A percentile compares a stretch with the other conserved stretches of the same genome.
These are phyloP conservation scores for Perdita meconis DNA, from an alignment of 2,888 invertebrate species.

Conservation along the genomic window DNA sequence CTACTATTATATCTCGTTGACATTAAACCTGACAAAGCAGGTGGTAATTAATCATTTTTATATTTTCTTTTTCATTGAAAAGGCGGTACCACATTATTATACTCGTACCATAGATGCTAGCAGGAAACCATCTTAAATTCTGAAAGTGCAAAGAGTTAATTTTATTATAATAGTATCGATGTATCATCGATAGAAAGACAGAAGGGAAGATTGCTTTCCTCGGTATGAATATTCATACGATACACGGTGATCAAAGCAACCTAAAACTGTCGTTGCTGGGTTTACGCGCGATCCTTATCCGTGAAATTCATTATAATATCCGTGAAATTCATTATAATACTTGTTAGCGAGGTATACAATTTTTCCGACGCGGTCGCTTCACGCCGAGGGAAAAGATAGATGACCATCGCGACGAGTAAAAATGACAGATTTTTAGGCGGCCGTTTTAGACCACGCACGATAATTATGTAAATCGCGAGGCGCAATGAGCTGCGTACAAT, in stretches of 20 bases:
- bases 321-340: conserved; percentile 70
- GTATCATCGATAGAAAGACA: not conserved
- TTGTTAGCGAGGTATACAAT: conserved; percentile 54
- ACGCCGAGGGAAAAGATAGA: conserved; percentile 34
- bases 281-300: conserved; percentile 70
- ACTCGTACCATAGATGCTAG: too few species aligned
- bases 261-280: conserved; percentile 59
- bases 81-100: not conserved
- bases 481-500: conserved; percentile 29
- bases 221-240: conserved; percentile 72
- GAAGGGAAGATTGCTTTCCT: conserved; percentile 4
- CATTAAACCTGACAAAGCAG: not conserved
- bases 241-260: conserved; percentile 55
- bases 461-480: conserved; percentile 54
- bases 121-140: too few species aligned
- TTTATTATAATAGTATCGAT: conserved; percentile 1
- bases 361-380: conserved; percentile 15
- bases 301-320: conserved; percentile 69
- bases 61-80: too few species aligned
- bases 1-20: conserved; percentile 20
- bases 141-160: too few species aligned
- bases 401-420: conserved; percentile 25
- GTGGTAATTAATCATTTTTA: conserved; percentile 33
- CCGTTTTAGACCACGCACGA: conserved; percentile 37
- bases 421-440: conserved; percentile 13